phyloP scores from a whole-genome alignment of 2,797 vertebrate genomes.

The Staurois parvus region DNA sequence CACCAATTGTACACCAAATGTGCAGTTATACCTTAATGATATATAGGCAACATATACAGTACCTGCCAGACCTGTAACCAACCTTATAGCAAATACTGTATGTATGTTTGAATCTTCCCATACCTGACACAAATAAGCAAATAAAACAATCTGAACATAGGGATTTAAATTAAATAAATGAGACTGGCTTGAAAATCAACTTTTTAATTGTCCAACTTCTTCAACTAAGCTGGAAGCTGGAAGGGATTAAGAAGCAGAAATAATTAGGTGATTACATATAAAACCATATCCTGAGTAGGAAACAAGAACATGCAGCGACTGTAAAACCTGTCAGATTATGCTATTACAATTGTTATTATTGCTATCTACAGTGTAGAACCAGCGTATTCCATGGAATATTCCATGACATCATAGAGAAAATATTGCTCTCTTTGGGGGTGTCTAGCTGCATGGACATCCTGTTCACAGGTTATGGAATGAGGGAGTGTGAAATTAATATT shows the following conservation, averaged over 20 bases:
- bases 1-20: no score
- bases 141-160: background rate
- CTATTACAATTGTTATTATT: background rate
- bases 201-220: constrained; percentile 10
- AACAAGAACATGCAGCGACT: constrained; percentile 14
- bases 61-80: no score
- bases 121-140: background rate
- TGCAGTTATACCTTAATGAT: no score
- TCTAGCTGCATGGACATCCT: background rate
- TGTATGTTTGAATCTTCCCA: background rate
- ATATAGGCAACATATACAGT: no score
- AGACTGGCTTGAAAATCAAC: background rate
- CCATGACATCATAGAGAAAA: background rate
- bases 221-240: constrained; percentile 13
- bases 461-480: background rate
- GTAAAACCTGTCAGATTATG: background rate
- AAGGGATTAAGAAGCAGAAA: constrained; percentile 9
- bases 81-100: background rate
- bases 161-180: background rate
- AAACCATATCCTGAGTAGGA: background rate
- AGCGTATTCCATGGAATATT: background rate
- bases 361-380: background rate
- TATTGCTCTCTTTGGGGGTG: background rate
- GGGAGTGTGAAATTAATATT: background rate
- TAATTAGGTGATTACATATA: constrained; percentile 4